A percentile compares a stretch with the other conserved stretches of the same genome.
These are phyloP conservation scores for Struthio camelus DNA, from an alignment of 2,113 vertebrate genomes.

Conservation along the genomic window DNA sequence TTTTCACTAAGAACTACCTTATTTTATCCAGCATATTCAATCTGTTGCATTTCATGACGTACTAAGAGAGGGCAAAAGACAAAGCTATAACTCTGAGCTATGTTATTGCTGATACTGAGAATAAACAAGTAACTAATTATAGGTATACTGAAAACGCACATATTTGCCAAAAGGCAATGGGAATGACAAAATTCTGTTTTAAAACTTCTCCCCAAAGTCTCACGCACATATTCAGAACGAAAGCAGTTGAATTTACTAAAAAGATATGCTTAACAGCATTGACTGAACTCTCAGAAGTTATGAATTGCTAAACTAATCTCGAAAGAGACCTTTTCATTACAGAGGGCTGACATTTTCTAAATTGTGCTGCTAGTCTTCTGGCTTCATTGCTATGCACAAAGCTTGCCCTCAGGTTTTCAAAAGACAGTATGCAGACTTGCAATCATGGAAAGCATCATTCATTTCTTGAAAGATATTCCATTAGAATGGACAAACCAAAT, in stretches of 20 bases:
- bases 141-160: not conserved
- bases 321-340: not conserved
- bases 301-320: not conserved
- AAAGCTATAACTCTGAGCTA: not conserved
- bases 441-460: not conserved
- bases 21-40: not conserved
- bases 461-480: not conserved
- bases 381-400: not conserved
- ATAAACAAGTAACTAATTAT: constrained; percentile 40
- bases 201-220: not conserved
- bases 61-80: not conserved
- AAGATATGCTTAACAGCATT: not conserved
- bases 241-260: not conserved
- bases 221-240: not conserved
- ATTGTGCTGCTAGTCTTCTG: not conserved
- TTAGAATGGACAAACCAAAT: not conserved
- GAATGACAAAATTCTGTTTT: not conserved
- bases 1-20: not conserved
- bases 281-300: not conserved
- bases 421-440: fast-evolving
- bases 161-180: constrained; percentile 7
- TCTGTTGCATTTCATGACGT: not conserved
- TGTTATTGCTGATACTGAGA: not conserved
- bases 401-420: not conserved
- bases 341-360: not conserved